These are phyloP conservation scores for Eumaeus atala DNA, from an alignment of 1,140 invertebrate genomes.

Conservation along the genomic window DNA sequence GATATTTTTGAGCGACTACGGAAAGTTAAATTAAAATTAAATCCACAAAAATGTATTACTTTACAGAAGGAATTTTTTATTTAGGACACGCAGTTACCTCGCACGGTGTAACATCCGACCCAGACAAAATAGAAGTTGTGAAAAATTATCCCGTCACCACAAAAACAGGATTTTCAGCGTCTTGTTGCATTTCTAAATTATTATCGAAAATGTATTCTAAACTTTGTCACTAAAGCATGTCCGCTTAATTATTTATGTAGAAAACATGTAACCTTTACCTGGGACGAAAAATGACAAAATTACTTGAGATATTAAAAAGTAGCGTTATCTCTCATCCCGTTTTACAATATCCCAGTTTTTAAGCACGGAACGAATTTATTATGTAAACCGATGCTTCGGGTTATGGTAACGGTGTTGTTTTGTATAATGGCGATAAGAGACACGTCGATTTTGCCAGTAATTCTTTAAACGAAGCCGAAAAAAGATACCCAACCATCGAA, in stretches of 20 bases:
- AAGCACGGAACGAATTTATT: no score
- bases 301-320: no score
- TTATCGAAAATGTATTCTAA: background rate
- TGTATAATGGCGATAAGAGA: background rate
- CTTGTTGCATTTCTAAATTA: constrained; percentile 12
- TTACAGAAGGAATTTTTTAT: constrained; percentile 13
- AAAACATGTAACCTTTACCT: no score
- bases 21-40: no score
- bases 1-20: constrained; percentile 23
- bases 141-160: constrained; percentile 8
- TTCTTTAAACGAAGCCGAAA: no score
- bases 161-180: constrained; percentile 29
- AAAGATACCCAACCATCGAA: no score
- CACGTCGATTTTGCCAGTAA: constrained; percentile 6
- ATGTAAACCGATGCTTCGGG: no score
- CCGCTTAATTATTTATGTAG: background rate
- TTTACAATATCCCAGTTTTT: no score
- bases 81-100: constrained; percentile 7
- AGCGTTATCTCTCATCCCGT: no score
- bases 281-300: no score
- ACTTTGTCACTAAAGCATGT: background rate
- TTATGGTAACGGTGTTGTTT: no score
- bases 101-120: constrained; percentile 12
- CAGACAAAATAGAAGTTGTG: constrained; percentile 11
- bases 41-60: background rate